Evolutionary conservation across 2,797 vertebrate genomes (phyloP).

Genomic region (Coregonus sp.): DNA sequence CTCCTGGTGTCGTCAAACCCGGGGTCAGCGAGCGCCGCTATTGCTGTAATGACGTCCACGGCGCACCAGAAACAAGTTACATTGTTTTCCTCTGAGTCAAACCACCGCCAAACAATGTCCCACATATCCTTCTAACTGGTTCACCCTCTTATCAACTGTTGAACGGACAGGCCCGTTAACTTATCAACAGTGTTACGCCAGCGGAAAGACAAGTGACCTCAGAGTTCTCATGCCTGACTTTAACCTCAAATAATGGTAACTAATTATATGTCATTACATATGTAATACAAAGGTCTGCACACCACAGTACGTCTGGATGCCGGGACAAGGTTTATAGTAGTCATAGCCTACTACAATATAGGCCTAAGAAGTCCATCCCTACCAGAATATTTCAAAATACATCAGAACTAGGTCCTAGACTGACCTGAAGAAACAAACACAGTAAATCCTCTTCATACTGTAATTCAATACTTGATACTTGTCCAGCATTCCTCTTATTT

Average conservation of each 20-base stretch:
- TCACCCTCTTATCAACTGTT: not conserved
- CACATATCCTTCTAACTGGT: constrained; percentile 31
- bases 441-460: not conserved
- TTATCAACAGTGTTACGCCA: constrained; percentile 23
- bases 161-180: not conserved
- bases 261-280: not conserved
- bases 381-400: not conserved
- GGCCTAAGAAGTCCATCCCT: not conserved
- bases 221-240: not conserved
- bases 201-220: not conserved
- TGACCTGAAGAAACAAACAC: not conserved
- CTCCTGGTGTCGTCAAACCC: constrained; percentile 79
- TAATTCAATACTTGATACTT: constrained; percentile 51
- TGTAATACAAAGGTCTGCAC: not conserved
- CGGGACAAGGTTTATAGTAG: not conserved
- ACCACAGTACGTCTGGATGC: not conserved
- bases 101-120: constrained; percentile 8
- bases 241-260: not conserved
- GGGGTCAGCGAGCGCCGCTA: constrained; percentile 79
- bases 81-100: not conserved
- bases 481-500: constrained; percentile 56
- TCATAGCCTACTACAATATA: not conserved
- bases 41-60: constrained; percentile 83
- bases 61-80: constrained; percentile 48
- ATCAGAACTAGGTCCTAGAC: not conserved